Percentiles rank a stretch among this genome's conserved stretches.
These are phyloP conservation scores for Sardina pilchardus DNA, from an alignment of 2,113 vertebrate species.

Conservation along the genomic window DNA sequence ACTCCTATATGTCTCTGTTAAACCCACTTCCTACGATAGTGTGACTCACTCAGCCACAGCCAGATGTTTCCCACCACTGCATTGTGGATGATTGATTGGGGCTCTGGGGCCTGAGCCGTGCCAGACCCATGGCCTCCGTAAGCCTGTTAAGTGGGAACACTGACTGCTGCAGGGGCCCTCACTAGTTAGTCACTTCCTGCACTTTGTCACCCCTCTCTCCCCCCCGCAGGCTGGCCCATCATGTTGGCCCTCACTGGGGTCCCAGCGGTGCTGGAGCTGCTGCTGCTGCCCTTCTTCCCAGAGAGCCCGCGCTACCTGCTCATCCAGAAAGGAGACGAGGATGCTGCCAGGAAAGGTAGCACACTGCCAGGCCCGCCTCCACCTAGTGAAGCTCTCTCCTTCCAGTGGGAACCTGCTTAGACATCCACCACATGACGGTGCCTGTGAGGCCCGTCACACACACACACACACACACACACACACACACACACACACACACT, in stretches of 20 bases:
- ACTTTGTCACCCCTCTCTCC: neutral
- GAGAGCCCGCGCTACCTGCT: slow-evolving; percentile 91
- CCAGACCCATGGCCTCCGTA: neutral
- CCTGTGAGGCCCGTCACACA: too few species aligned
- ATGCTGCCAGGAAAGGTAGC: slow-evolving; percentile 73
- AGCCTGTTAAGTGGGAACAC: neutral
- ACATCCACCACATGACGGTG: too few species aligned
- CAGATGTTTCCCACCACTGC: neutral
- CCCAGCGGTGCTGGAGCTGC: slow-evolving; percentile 79
- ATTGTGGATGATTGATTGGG: neutral
- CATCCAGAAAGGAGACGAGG: slow-evolving; percentile 78
- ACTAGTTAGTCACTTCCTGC: neutral
- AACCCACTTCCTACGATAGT: neutral
- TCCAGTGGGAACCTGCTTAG: neutral
- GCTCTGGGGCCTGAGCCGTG: too few species aligned
- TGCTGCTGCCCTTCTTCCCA: slow-evolving; percentile 84
- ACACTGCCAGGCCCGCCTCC: neutral
- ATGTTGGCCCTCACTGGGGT: slow-evolving; percentile 85
- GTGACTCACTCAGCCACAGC: neutral
- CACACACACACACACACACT: too few species aligned
- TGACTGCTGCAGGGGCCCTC: neutral
- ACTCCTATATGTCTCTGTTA: neutral
- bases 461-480: too few species aligned
- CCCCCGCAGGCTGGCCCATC: slow-evolving; percentile 84
- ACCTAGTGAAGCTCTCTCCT: neutral